Conservation (phyloP, 2,113 vertebrate species). For the Gallinago media region DNA sequence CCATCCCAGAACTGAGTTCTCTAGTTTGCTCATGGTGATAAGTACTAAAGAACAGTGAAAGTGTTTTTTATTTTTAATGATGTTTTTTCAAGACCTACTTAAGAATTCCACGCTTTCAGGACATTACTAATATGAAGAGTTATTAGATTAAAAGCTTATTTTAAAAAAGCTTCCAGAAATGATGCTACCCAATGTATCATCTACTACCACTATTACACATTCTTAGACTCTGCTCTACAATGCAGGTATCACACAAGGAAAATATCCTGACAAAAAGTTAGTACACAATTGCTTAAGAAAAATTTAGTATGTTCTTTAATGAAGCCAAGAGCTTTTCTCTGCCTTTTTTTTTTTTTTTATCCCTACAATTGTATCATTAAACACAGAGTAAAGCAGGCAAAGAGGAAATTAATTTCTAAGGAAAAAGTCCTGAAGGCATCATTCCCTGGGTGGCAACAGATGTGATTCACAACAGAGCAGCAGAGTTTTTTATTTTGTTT, state of each 20-base stretch:
- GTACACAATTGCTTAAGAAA: not conserved
- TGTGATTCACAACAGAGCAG: slow-evolving; percentile 33
- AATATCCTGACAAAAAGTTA: slow-evolving; percentile 6
- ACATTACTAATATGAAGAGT: not conserved
- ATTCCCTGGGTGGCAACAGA: slow-evolving; percentile 58
- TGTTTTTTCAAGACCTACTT: not conserved
- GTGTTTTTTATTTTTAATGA: not conserved
- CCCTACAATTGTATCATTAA: slow-evolving; percentile 52
- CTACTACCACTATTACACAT: not conserved
- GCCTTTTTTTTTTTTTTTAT: too few relatives aligned
- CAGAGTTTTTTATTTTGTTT: not conserved
- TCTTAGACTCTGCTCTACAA: not conserved
- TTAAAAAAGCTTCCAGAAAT: not conserved
- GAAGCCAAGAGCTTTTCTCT: not conserved
- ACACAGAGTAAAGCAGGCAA: slow-evolving; percentile 69
- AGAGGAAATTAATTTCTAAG: slow-evolving; percentile 62
- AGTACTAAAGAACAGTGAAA: not conserved
- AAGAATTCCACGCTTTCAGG: not conserved
- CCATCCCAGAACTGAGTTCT: not conserved
- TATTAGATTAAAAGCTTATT: not conserved
- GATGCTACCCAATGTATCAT: not conserved
- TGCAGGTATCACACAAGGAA: not conserved
- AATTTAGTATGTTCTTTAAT: not conserved
- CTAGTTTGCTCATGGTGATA: not conserved
- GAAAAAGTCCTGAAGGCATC: slow-evolving; percentile 61